A percentile compares a stretch with the other conserved stretches of the same genome.
Evolutionary conservation across 2,113 vertebrate genomes (phyloP).

Genomic region (Dendrocopos noguchii): DNA sequence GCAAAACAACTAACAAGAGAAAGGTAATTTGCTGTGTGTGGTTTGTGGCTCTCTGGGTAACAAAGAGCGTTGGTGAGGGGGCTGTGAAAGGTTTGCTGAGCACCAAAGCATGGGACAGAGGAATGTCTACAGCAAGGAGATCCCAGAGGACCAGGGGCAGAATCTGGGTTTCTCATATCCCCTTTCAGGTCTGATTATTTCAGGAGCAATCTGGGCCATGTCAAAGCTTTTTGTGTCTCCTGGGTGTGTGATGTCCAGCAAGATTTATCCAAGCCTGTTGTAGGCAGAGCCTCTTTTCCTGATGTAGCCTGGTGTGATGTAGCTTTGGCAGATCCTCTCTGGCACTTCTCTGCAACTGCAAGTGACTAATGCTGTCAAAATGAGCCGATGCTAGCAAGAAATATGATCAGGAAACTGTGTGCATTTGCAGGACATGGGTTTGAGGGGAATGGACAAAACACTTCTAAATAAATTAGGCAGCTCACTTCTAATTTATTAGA

Average conservation of each 20-base stretch:
- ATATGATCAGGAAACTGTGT: not conserved
- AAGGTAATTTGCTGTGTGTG: accelerated
- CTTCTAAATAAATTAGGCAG: not conserved
- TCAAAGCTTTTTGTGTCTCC: not conserved
- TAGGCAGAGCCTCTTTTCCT: not conserved
- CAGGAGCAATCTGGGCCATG: not conserved
- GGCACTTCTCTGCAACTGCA: not conserved
- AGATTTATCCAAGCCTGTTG: not conserved
- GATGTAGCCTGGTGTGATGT: accelerated
- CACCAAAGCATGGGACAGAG: accelerated
- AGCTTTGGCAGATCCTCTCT: not conserved
- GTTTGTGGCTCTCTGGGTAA: not conserved
- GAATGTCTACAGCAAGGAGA: not conserved
- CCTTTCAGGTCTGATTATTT: not conserved
- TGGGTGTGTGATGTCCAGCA: not conserved
- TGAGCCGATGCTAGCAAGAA: not conserved
- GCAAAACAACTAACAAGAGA: accelerated
- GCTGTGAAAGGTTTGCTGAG: not conserved
- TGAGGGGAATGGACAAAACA: not conserved
- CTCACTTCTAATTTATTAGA: not conserved
- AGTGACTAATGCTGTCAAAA: not conserved
- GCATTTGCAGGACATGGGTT: not conserved
- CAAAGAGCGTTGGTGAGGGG: not conserved
- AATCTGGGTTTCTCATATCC: accelerated
- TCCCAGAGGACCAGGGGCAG: not conserved